Conservation (phyloP, 2,113 vertebrate genomes). For the Dipodomys stephensi region DNA sequence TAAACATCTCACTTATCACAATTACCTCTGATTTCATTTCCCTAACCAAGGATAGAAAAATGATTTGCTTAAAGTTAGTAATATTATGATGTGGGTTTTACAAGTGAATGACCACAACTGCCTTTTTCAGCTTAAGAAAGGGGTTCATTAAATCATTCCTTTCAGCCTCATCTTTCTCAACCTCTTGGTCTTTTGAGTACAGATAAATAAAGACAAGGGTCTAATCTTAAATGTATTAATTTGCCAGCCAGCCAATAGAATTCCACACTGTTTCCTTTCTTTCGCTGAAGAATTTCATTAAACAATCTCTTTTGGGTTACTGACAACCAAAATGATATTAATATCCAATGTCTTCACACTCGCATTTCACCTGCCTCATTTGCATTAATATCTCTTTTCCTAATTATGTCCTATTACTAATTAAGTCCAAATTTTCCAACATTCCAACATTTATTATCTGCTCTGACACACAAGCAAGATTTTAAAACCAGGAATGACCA, state of each 20-base stretch:
- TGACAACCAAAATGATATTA: conserved; percentile 34
- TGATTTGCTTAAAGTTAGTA: not conserved
- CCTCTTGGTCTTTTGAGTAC: conserved; percentile 13
- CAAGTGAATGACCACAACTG: not conserved
- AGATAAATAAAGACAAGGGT: not conserved
- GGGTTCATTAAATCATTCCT: not conserved
- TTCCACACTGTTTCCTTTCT: not conserved
- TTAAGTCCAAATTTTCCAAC: not conserved
- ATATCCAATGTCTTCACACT: not conserved
- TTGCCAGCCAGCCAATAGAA: not conserved
- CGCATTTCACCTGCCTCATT: not conserved
- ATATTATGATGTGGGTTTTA: not conserved
- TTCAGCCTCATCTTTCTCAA: not conserved
- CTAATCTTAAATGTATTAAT: not conserved
- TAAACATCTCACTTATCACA: not conserved
- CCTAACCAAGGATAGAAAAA: not conserved
- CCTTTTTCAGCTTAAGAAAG: not conserved
- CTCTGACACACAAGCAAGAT: not conserved
- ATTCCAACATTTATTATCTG: not conserved
- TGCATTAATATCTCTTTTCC: conserved; percentile 37
- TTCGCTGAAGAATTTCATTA: not conserved
- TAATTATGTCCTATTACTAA: not conserved
- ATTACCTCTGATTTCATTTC: not conserved
- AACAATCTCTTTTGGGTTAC: conserved; percentile 1
- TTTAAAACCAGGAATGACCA: not conserved